Evolutionary conservation across 2,888 invertebrate species (phyloP), one percentile per base, ranked within the genome.

Genomic region (Alloscopus bannaensis): DNA sequence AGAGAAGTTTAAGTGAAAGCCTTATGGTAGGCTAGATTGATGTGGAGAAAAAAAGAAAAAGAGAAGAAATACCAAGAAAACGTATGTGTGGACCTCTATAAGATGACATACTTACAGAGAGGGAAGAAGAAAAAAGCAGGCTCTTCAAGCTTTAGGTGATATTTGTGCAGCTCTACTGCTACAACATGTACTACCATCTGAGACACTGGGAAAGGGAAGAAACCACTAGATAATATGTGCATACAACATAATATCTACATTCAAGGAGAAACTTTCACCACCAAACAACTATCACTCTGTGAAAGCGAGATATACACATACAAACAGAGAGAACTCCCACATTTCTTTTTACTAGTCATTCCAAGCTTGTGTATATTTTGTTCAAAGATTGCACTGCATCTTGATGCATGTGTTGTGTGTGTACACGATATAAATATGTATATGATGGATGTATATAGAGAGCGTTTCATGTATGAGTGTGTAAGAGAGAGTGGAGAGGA

Each of bases 101-200:
- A 8, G 45, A 73, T 73, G 65, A 65, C 73, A 73, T 73, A 73
- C 47, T 73, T 73, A 59, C 66, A 66, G 45, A 40, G 26, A 36
- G 59, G 57, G 45, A 65, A 26, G 47, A 28, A 47, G 20, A 40
- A 42, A 59, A 65, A 45, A n/a, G n/a, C 8, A 22, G 24, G 1
- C 36, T 47, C 28, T 16, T 65, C 47, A n/a, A 29, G 42, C 6
- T 6, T 36, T 45, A 18, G 8, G 8, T 45, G 45, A 45, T 45
- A 45, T 18, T 45, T 45, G 45, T 4, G 45, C 45, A 45, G 18
- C 45, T 45, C 18, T 18, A 45, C 24, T 22, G 24, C 20, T 22
- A 52, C 52, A 36, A 8, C 6, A 36, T 36, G 13, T n/a, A n/a
- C n/a, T n/a, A n/a, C n/a, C n/a, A n/a, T 3, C 55, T 4, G 8